Evolutionary conservation across 1,140 invertebrate species (phyloP).

Genomic region (Aphelinus atriplicis): DNA sequence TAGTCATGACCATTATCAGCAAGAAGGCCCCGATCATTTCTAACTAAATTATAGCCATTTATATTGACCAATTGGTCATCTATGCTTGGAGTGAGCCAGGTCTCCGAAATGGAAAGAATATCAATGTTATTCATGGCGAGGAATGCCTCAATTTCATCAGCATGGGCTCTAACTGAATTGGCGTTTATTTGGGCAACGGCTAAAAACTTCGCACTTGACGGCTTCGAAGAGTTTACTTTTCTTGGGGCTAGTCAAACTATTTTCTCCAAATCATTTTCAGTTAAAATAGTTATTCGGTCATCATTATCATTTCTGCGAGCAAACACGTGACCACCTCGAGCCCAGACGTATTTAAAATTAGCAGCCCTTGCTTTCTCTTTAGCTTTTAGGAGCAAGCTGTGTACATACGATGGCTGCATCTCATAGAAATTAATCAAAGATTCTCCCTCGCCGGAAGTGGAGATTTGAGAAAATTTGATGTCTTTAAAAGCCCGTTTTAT

Average conservation of each 20-base stretch:
- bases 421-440: neutral
- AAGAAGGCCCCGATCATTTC: neutral
- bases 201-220: neutral
- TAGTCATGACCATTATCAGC: neutral
- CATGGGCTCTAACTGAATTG: neutral
- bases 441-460: too few species aligned
- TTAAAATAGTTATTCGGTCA: neutral
- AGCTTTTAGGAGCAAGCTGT: neutral
- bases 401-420: neutral
- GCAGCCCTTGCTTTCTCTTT: neutral
- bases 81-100: neutral
- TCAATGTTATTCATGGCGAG: neutral
- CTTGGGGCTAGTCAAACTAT: neutral
- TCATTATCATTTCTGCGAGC: neutral
- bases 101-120: neutral
- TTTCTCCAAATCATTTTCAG: neutral
- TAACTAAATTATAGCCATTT: neutral
- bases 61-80: neutral
- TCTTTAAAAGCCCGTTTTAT: too few species aligned
- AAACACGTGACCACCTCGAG: neutral
- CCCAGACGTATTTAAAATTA: neutral
- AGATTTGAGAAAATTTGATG: too few species aligned
- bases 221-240: neutral
- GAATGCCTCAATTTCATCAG: neutral
- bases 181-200: neutral